A percentile compares a stretch with the other conserved stretches of the same genome.
These are phyloP conservation scores for Drosophila lutescens DNA, from an alignment of 2,888 invertebrate species.

Conservation along the genomic window DNA sequence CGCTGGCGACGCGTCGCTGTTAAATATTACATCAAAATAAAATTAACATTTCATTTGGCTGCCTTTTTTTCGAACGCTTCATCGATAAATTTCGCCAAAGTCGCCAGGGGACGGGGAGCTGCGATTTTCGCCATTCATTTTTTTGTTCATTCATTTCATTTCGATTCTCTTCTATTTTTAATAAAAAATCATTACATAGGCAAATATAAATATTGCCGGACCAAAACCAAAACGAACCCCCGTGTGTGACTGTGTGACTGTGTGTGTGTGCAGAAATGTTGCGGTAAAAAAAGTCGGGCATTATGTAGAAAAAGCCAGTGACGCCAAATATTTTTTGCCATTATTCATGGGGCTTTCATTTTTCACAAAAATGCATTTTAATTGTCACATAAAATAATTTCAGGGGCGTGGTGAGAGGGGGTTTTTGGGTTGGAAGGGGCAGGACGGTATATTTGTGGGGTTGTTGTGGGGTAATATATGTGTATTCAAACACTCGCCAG, in stretches of 20 bases:
- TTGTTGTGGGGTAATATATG: no score
- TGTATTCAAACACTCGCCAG: not conserved
- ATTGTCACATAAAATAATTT: conserved; percentile 62
- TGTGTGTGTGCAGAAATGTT: conserved; percentile 47
- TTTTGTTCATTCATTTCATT: not conserved
- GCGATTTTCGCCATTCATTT: conserved; percentile 22
- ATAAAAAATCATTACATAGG: conserved; percentile 76
- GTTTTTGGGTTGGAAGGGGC: no score
- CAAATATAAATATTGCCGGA: conserved; percentile 63
- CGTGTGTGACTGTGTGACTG: conserved; percentile 25
- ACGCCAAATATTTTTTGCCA: conserved; percentile 73
- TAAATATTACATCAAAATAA: conserved; percentile 58
- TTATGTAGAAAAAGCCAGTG: conserved; percentile 70
- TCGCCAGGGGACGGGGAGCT: not conserved
- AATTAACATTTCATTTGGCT: conserved; percentile 78
- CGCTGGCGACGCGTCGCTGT: conserved; percentile 44
- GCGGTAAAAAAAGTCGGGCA: conserved; percentile 62
- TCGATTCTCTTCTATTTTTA: conserved; percentile 46
- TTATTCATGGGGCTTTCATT: conserved; percentile 67
- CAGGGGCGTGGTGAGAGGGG: not conserved
- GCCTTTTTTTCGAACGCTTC: conserved; percentile 60
- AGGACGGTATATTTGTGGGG: not conserved
- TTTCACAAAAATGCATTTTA: conserved; percentile 55
- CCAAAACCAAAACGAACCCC: not conserved
- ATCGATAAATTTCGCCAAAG: conserved; percentile 66